Percentiles rank a stretch among this genome's conserved stretches.
phyloP scores from a whole-genome alignment of 2,797 vertebrate species.

The Myotis myotis region DNA sequence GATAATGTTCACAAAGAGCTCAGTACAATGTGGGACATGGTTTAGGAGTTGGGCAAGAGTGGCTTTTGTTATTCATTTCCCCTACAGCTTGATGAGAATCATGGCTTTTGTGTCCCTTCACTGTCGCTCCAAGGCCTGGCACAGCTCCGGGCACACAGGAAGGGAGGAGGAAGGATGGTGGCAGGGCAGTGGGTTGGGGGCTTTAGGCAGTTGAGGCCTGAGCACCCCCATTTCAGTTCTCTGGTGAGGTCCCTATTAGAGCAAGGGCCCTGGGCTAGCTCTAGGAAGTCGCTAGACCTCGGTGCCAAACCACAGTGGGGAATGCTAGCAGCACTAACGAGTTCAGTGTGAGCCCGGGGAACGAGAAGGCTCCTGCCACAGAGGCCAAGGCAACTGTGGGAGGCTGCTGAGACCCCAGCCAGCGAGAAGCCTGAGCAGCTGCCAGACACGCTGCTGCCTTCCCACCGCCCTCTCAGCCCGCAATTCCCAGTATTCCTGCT shows the following conservation, averaged over 20 bases:
- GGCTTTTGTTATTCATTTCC: not conserved
- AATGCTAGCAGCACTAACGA: not conserved
- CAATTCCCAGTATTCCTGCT: not conserved
- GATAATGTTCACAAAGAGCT: not conserved
- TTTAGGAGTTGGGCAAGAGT: not conserved
- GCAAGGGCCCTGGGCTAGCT: not conserved
- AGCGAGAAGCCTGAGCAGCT: not conserved
- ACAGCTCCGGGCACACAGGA: not conserved
- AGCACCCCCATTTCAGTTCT: not conserved
- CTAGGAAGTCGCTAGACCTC: not conserved
- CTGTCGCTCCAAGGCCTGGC: not conserved
- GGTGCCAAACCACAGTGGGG: not conserved
- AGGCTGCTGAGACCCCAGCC: not conserved
- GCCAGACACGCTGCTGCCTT: not conserved
- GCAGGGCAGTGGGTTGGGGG: not conserved
- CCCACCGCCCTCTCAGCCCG: not conserved
- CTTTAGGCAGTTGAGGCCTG: not conserved
- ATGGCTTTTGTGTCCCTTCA: not conserved
- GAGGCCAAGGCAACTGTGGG: not conserved
- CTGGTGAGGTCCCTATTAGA: not conserved
- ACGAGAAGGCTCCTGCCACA: not conserved
- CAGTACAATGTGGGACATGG: not conserved
- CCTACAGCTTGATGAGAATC: not conserved
- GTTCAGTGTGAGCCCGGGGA: slow-evolving; percentile 10
- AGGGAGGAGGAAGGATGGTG: not conserved